Evolutionary conservation across 2,888 invertebrate species (phyloP), one percentile per base, ranked within the genome.

Genomic region (Pharmacophagus antenor): DNA sequence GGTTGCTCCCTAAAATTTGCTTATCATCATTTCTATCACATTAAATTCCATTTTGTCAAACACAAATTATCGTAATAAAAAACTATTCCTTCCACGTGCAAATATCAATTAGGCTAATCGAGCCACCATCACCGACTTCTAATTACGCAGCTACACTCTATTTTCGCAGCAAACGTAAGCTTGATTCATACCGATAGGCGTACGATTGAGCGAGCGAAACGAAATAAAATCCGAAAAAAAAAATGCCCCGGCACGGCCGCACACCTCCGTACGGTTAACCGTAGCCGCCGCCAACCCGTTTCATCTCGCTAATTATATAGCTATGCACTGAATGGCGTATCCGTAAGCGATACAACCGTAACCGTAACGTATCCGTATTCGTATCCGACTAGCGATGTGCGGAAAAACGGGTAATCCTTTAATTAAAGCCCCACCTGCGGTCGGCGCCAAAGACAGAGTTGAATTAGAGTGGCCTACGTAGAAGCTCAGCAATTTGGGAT

Each of bases 341-440:
- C 65, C 63, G 59, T 52, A 60, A 59, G 56, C 61, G 61, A 65
- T 62, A 57, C 51, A 57, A 48, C 42, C n/a, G n/a, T n/a, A n/a
- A n/a, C n/a, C n/a, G n/a, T n/a, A 37, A 37, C 49, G 59, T 61
- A 61, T 63, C 66, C 63, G 68, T 63, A 64, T 56, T 66, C 65
- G 68, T 62, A 62, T 64, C 62, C 63, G 61, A 51, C 55, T 63
- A 62, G 62, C 61, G 42, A 58, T 37, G 69, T 66, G 70, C 67
- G 74, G 73, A 77, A 83, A 84, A 84, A 79, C 81, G 71, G 74
- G 67, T 79, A 79, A 82, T 83, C 79, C 82, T 79, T 79, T 83
- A 83, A 84, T 83, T 82, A 82, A 79, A 76, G 70, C 68, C 57
- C 58, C 63, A 68, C 67, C 69, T 68, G 77, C 67, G 77, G 77